Percentiles rank a stretch among this genome's conserved stretches.
Evolutionary conservation across 2,888 invertebrate genomes (phyloP).

Genomic region (Zeuzera pyrina): DNA sequence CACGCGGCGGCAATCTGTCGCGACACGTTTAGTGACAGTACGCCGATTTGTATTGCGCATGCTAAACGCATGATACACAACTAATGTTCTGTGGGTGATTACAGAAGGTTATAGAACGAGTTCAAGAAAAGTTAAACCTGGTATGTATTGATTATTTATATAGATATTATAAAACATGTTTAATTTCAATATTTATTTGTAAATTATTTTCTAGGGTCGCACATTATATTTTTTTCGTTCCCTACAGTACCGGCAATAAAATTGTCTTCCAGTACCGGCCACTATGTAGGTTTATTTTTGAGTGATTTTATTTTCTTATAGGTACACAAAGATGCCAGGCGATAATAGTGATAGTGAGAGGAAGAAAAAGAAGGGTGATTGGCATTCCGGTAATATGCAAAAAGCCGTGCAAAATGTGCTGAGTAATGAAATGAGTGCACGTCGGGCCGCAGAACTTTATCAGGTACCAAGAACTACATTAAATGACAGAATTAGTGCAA

Average conservation of each 20-base stretch:
- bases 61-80: too few relatives aligned
- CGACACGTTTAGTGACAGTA: constrained; percentile 4
- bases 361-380: constrained; percentile 13
- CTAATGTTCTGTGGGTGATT: too few relatives aligned
- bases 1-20: too few relatives aligned
- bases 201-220: background rate
- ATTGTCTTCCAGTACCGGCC: constrained; percentile 7
- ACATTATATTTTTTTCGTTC: constrained; percentile 2
- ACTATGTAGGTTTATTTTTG: constrained; percentile 4
- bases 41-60: constrained; percentile 3
- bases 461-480: background rate
- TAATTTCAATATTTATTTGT: background rate
- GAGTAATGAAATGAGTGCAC: constrained; percentile 13
- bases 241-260: constrained; percentile 4
- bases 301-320: constrained; percentile 7
- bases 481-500: background rate
- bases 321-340: constrained; percentile 13
- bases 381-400: constrained; percentile 12
- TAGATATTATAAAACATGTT: background rate
- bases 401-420: constrained; percentile 13
- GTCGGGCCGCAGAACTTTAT: background rate
- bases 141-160: too few relatives aligned
- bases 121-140: too few relatives aligned
- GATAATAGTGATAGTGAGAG: constrained; percentile 12
- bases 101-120: too few relatives aligned